These are phyloP conservation scores for Plusia festucae DNA, from an alignment of 2,888 invertebrate species.

Conservation along the genomic window DNA sequence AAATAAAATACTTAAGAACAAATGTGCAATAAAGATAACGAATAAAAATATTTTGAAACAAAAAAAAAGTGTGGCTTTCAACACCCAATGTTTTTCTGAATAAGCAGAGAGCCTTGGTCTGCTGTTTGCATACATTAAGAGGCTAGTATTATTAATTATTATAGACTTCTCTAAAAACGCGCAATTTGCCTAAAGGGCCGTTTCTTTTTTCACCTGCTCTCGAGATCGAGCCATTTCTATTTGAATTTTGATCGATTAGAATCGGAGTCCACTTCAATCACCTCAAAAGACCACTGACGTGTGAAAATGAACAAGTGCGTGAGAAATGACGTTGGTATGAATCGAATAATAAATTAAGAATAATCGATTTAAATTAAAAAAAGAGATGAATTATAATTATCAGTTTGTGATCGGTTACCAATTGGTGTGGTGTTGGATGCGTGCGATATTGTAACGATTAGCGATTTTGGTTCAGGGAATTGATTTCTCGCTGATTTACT, in stretches of 20 bases:
- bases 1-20: too few species aligned
- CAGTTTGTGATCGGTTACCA: constrained; percentile 23
- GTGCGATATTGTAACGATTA: constrained; percentile 45
- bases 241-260: constrained; percentile 9
- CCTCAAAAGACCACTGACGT: constrained; percentile 34
- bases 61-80: too few species aligned
- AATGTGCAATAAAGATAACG: too few species aligned
- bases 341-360: constrained; percentile 38
- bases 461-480: constrained; percentile 39
- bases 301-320: constrained; percentile 37
- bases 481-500: constrained; percentile 44
- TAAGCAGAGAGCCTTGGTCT: too few species aligned
- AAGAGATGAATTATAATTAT: constrained; percentile 23
- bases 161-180: not conserved
- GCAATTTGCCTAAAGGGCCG: not conserved
- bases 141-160: too few species aligned
- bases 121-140: too few species aligned
- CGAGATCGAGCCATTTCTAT: not conserved
- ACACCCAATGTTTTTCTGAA: too few species aligned
- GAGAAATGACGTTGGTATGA: constrained; percentile 42
- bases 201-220: not conserved
- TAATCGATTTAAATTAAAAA: constrained; percentile 41
- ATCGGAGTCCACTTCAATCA: constrained; percentile 38
- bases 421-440: constrained; percentile 32
- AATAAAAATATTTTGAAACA: too few species aligned